Evolutionary conservation across 1,140 invertebrate genomes (phyloP).

Genomic region (Pseudomyrmex pallidus): DNA sequence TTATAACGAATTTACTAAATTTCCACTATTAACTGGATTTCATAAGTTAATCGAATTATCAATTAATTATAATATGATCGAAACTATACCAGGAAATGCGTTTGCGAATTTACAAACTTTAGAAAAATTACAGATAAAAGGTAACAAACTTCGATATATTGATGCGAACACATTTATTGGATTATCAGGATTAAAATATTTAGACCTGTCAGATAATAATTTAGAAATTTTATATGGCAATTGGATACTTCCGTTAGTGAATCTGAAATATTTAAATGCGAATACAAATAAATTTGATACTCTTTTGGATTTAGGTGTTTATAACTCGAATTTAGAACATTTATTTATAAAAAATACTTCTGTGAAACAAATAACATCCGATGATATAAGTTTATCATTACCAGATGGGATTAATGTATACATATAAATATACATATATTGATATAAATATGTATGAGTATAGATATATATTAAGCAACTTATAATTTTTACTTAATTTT

Average conservation of each 20-base stretch:
- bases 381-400: background rate
- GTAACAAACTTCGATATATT: constrained; percentile 37
- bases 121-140: constrained; percentile 31
- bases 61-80: constrained; percentile 51
- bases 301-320: background rate
- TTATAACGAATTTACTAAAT: constrained; percentile 4
- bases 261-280: constrained; percentile 43
- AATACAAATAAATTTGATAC: constrained; percentile 20
- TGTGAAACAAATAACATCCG: background rate
- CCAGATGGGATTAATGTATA: constrained; percentile 15
- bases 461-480: background rate
- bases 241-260: background rate
- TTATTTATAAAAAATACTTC: constrained; percentile 46
- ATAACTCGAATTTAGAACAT: background rate
- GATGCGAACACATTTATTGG: background rate
- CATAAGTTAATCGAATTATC: background rate
- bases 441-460: background rate
- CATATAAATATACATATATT: background rate
- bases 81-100: background rate
- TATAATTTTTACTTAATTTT: too few relatives aligned
- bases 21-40: background rate
- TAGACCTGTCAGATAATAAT: constrained; percentile 57
- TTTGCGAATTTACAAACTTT: background rate
- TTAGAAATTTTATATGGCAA: background rate
- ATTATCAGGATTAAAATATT: constrained; percentile 3